A percentile compares a stretch with the other conserved stretches of the same genome.
These are phyloP conservation scores for Chelmon rostratus DNA, from an alignment of 2,797 vertebrate species.

Conservation along the genomic window DNA sequence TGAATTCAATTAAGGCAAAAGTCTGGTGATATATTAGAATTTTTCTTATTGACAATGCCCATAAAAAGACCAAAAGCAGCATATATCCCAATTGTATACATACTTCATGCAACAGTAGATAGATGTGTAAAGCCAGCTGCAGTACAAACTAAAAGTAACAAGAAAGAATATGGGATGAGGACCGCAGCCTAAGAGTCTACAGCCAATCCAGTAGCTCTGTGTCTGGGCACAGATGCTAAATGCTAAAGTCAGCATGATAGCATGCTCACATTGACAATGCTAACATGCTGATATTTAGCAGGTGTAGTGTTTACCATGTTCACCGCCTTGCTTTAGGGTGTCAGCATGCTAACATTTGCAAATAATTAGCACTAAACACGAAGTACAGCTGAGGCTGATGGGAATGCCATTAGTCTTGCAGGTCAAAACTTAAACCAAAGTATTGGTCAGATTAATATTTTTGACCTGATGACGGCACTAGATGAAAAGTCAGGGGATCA, in stretches of 20 bases:
- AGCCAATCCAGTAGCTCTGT: background rate
- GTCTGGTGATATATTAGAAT: background rate
- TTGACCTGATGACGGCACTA: background rate
- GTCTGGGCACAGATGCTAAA: background rate
- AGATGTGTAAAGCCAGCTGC: too few species aligned
- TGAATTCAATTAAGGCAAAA: background rate
- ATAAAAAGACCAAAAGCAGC: background rate
- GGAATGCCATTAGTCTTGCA: constrained; percentile 3
- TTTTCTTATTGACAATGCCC: background rate
- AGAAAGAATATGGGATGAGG: too few species aligned
- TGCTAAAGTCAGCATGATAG: background rate
- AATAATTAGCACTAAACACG: background rate
- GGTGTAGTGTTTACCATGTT: background rate
- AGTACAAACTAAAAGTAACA: too few species aligned
- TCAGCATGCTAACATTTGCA: background rate
- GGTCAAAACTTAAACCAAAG: background rate
- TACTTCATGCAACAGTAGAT: too few species aligned
- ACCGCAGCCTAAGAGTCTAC: too few species aligned
- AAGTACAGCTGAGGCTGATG: background rate
- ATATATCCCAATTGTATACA: too few species aligned
- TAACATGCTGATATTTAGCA: background rate
- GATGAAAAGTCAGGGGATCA: too few species aligned
- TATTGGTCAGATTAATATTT: background rate
- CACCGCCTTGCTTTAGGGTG: background rate
- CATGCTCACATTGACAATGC: background rate